Base-by-base conservation (phyloP, 2,888 invertebrate species). In the Apamea crenata region DNA sequence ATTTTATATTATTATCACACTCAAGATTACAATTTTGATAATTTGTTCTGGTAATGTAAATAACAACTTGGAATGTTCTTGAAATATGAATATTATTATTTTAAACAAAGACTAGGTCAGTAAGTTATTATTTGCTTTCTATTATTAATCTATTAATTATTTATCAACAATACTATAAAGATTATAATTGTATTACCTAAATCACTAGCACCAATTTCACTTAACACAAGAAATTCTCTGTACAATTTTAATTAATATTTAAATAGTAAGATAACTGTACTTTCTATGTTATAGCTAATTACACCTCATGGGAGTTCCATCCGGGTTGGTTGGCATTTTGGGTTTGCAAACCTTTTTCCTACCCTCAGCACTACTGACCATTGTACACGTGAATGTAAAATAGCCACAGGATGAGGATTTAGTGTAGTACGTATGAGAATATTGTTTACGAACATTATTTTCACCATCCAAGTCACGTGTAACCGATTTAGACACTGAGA, bases 361-460 rank as follows among this genome's bases (percentile, higher is more conserved):
- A 25, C 98, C 98, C 91, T 98, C 98, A 0, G 98, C 97, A 21
- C 98, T 98, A 89, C 98, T 98, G 1, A 98, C 98, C 92, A 98
- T 98, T 73, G 98, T 98, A 92, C 99, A 99, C 0, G 98, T 98
- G 93, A 99, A 99, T 2, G 98, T 98, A 88, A 99, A 98, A 92
- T 98, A 98, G 16, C 99, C 99, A 93, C 99, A 99, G 2, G 98
- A 98, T 3, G 98, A 98, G 16, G 98, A 98, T 94, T 99, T 99
- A 0, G 98, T 98, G 90, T 98, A 99, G 94, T 98, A 99, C 0
- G 98, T 98, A 86, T 98, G 98, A 2, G 98, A 97, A 91, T 97
- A 98, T 94, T 98, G 98, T 92, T 98, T 98, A 82, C 98, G 98
- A 80, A 98, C 97, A 89, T 97, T 97, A 91, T 97, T 97, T 67